Base-by-base conservation (phyloP, 2,888 invertebrate species). In the Agrotis ipsilon region DNA sequence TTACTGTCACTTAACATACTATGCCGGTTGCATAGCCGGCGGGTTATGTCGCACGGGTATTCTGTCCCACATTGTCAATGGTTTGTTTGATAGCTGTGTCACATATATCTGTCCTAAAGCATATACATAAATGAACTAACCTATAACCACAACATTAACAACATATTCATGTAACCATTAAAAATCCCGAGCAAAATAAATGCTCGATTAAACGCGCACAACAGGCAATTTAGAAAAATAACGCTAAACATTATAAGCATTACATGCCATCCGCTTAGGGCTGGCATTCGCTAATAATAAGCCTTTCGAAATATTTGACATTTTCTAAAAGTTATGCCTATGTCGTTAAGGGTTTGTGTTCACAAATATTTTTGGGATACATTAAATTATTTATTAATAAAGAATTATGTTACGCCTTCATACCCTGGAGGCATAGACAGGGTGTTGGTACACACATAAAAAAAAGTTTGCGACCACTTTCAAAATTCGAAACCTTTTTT, bases 151-250 rank as follows among this genome's bases (percentile, higher is more conserved):
- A 21, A 65, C 16, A 21, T 75, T 43, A 51, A 27, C 24, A 69
- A 60, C 24, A 39, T 5, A 24, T 18, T 39, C 32, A 57, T 13
- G 27, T 46, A 63, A 6, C 46, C 69, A 64, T 81, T 71, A 57
- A 67, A 78, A 67, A 77, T 39, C 43, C 67, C 5, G 54, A 64
- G 51, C 45, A 54, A 61, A 58, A 64, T 68, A 60, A 58, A 77
- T 65, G 60, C 64, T 54, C 61, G 67, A 77, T 72, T 77, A 60
- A 81, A 80, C 62, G 80, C 46, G 51, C 21, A 61, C 19, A 78
- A 64, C 62, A 48, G 62, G 70, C 72, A 78, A 81, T 79, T 79
- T 81, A 79, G 79, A 72, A 78, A 68, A 81, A 79, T 65, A 81
- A 77, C 67, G 77, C 24, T 58, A 61, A 61, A 72, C 78, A 64